Evolutionary conservation across 2,113 vertebrate species (phyloP), one percentile per base, ranked within the genome.

Genomic region (Pungitius pungitius): DNA sequence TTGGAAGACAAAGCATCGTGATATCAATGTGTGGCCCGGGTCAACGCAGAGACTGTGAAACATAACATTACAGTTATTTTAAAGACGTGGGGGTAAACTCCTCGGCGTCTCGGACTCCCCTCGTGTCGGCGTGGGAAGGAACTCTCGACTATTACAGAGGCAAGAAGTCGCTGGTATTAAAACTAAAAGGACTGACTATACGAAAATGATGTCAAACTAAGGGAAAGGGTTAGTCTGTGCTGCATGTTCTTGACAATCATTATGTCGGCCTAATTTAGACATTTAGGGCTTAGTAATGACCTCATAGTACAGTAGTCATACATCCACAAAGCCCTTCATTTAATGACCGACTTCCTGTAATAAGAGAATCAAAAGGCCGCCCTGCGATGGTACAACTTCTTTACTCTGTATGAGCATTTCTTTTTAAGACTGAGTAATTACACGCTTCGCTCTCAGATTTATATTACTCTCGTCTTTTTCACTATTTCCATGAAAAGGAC

Each of bases 51-150:
- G 33, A 20, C 56, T 37, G 71, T 49, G 33, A 51, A 35, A 45
- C 7, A 6, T 35, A 35, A 35, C 68, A 60, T 68, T 60, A 49
- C 64, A 56, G 76, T 73, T 83, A 80, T 88, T 83, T 86, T 42
- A 73, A 83, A 71, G 69, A 27, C 33, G 9, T 40, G 52, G 64
- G 47, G 64, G 62, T 81, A 72, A 80, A 39, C 61, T 77, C 27
- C 72, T 57, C n/a, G n/a, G 63, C 14, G 54, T 69, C 76, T 82
- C 58, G 14, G 61, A 60, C 65, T 22, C 67, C 66, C 78, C 69
- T 82, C 71, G 24, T 60, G 70, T 69, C 45, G 22, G 77, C 66
- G 78, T 69, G n/a, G n/a, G n/a, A 78, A 87, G 84, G 87, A 80
- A 80, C 80, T 42, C 52, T 0, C 3, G 40, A 64, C 30, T 75